Evolutionary conservation across 2,888 invertebrate genomes (phyloP).

Genomic region (Monochamus alternatus): DNA sequence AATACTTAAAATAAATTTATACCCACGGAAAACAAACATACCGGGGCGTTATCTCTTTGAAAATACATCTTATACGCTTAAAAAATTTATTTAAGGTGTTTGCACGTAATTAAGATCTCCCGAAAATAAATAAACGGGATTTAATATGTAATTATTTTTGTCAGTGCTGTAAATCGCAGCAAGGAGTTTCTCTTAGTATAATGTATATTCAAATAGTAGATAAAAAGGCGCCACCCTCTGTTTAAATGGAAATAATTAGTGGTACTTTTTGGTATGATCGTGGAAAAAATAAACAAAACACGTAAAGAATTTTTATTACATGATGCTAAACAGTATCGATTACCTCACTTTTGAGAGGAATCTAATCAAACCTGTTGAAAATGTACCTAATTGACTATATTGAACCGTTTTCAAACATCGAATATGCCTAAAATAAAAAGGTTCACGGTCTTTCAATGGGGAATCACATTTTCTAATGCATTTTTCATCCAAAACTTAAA

Average conservation of each 20-base stretch:
- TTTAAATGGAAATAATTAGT: slow-evolving; percentile 28
- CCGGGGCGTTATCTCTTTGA: slow-evolving; percentile 46
- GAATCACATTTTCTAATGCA: too few species aligned
- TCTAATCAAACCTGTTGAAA: too few species aligned
- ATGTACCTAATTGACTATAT: too few species aligned
- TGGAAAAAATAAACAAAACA: slow-evolving; percentile 9
- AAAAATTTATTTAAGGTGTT: slow-evolving; percentile 37
- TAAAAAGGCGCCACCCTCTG: slow-evolving; percentile 35
- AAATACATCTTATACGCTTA: slow-evolving; percentile 24
- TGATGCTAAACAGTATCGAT: too few species aligned
- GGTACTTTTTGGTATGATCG: slow-evolving; percentile 18
- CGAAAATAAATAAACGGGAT: slow-evolving; percentile 28
- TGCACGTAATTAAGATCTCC: slow-evolving; percentile 30
- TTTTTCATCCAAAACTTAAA: too few species aligned
- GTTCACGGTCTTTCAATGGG: too few species aligned
- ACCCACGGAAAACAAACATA: slow-evolving; percentile 46
- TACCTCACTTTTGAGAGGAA: too few species aligned
- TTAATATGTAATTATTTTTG: slow-evolving; percentile 34
- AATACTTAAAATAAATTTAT: slow-evolving; percentile 51
- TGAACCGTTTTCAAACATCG: too few species aligned
- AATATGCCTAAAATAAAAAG: too few species aligned
- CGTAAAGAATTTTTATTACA: neutral
- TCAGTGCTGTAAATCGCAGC: slow-evolving; percentile 15
- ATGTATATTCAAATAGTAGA: slow-evolving; percentile 27
- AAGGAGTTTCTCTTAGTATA: slow-evolving; percentile 18